These are phyloP conservation scores for Parazoanthus atlanticus DNA, from an alignment of 92 coral and sea anemone genomes.

Conservation along the genomic window DNA sequence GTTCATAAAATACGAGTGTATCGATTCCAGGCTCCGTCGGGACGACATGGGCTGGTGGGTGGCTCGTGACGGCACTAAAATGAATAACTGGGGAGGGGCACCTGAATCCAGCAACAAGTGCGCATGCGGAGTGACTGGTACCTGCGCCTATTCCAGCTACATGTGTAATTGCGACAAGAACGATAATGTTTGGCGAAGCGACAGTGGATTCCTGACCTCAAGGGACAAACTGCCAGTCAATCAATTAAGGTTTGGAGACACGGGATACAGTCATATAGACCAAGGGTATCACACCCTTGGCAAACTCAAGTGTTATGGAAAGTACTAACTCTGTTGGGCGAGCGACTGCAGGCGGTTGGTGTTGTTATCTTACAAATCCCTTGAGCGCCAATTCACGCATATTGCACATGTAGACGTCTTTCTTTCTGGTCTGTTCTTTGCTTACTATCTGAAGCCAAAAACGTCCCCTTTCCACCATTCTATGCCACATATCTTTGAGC, in stretches of 20 bases:
- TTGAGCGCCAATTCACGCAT: too few relatives aligned
- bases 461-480: too few relatives aligned
- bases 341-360: too few relatives aligned
- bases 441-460: too few relatives aligned
- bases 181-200: constrained; percentile 45
- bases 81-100: constrained; percentile 58
- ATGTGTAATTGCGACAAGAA: constrained; percentile 55
- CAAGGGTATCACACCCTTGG: constrained; percentile 60
- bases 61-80: constrained; percentile 42
- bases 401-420: too few relatives aligned
- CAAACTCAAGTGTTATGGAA: constrained; percentile 52
- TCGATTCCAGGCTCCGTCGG: constrained; percentile 1
- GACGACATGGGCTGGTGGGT: constrained; percentile 45
- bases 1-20: constrained; percentile 54
- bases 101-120: constrained; percentile 51
- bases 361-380: too few relatives aligned
- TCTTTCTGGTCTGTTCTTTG: too few relatives aligned
- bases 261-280: background rate
- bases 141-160: constrained; percentile 23
- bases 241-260: constrained; percentile 55
- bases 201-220: constrained; percentile 57
- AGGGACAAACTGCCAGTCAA: constrained; percentile 43
- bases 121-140: constrained; percentile 52
- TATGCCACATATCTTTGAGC: too few relatives aligned
- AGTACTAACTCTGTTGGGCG: background rate